These are phyloP conservation scores for Oncopeltus fasciatus DNA, from an alignment of 1,140 invertebrate species.

Conservation along the genomic window DNA sequence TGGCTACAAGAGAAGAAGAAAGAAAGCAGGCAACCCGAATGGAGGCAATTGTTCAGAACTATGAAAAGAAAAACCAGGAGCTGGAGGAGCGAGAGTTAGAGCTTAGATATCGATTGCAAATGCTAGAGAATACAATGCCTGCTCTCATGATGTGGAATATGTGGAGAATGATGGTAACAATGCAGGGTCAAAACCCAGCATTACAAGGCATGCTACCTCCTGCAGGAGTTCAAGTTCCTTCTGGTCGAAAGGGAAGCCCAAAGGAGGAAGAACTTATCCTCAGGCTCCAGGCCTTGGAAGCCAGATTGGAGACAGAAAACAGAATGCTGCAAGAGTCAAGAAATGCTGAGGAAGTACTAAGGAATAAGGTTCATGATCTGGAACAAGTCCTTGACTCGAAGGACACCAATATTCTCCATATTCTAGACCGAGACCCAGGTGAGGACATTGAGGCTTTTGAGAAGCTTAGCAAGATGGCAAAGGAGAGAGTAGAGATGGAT, in stretches of 20 bases:
- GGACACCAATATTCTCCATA: background rate
- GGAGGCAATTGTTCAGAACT: constrained; percentile 27
- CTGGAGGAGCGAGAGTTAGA: constrained; percentile 41
- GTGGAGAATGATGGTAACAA: constrained; percentile 26
- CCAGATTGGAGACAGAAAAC: constrained; percentile 32
- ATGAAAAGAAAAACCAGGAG: constrained; percentile 41
- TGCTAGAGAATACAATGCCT: constrained; percentile 46
- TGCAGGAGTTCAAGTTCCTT: background rate
- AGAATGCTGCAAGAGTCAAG: constrained; percentile 9
- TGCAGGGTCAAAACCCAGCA: background rate
- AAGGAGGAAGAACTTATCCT: constrained; percentile 15
- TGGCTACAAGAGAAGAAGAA: constrained; percentile 23
- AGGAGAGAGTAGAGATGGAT: constrained; percentile 23
- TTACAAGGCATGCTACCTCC: too few species aligned
- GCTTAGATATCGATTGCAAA: constrained; percentile 39
- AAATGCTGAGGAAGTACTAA: constrained; percentile 14
- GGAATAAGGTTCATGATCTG: constrained; percentile 9
- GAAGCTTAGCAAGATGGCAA: constrained; percentile 17
- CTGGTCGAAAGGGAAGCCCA: background rate
- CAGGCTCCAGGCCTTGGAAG: constrained; percentile 21
- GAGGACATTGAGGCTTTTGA: constrained; percentile 15
- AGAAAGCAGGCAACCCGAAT: constrained; percentile 20
- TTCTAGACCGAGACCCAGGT: constrained; percentile 3
- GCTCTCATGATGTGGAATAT: constrained; percentile 47
- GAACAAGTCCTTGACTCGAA: constrained; percentile 7